Evolutionary conservation across 2,888 invertebrate genomes (phyloP).

Genomic region (Lomographa bimaculata): DNA sequence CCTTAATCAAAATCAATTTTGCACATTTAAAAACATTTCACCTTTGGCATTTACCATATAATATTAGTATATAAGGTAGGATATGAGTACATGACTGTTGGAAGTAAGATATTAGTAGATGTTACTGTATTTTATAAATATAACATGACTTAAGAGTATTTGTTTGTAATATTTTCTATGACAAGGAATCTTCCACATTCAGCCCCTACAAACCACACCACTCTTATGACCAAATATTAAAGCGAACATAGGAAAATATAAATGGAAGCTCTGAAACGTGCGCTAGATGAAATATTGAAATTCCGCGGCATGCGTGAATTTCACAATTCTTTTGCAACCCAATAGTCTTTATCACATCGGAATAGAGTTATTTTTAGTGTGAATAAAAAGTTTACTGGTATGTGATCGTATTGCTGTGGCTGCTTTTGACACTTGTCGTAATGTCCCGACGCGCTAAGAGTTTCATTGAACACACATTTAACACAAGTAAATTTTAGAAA

Average conservation of each 20-base stretch:
- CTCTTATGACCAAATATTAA: neutral
- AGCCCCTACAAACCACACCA: too few relatives aligned
- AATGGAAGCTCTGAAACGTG: slow-evolving; percentile 46
- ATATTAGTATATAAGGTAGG: too few relatives aligned
- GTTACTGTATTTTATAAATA: too few relatives aligned
- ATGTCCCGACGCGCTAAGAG: slow-evolving; percentile 48
- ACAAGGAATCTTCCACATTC: too few relatives aligned
- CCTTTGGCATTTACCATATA: too few relatives aligned
- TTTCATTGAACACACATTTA: slow-evolving; percentile 24
- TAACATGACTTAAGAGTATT: too few relatives aligned
- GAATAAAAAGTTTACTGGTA: slow-evolving; percentile 24
- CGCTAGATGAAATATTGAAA: slow-evolving; percentile 61
- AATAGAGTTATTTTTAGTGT: slow-evolving; percentile 35
- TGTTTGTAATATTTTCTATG: too few relatives aligned
- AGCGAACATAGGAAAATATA: slow-evolving; percentile 9
- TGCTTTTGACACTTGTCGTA: slow-evolving; percentile 61
- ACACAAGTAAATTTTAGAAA: too few relatives aligned
- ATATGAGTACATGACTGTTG: too few relatives aligned
- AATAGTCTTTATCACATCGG: slow-evolving; percentile 8
- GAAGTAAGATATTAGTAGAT: too few relatives aligned
- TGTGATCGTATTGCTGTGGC: slow-evolving; percentile 40
- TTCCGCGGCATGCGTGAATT: slow-evolving; percentile 47
- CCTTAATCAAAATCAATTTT: too few relatives aligned
- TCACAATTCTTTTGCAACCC: slow-evolving; percentile 25
- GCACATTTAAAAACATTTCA: too few relatives aligned